These are phyloP conservation scores for Eptatretus burgeri DNA, from an alignment of 2,113 vertebrate species.

Conservation along the genomic window DNA sequence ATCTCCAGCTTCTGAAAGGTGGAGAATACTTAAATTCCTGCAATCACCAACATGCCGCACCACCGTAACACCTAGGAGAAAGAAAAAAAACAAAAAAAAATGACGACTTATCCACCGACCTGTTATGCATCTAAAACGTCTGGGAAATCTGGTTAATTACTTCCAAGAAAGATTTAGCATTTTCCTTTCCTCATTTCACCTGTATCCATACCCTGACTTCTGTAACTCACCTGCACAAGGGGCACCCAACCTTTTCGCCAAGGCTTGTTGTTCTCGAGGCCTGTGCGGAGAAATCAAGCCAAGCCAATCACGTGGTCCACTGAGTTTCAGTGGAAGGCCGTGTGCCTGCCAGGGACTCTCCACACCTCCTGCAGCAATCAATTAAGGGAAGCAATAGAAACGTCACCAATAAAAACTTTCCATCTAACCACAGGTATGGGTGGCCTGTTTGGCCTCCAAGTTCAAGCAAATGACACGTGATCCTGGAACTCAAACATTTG, in stretches of 20 bases:
- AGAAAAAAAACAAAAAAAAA: too few species aligned
- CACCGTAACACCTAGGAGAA: constrained; percentile 14
- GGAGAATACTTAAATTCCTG: constrained; percentile 24
- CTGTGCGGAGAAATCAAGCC: constrained; percentile 20
- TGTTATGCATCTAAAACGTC: too few species aligned
- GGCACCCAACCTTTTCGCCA: constrained; percentile 18
- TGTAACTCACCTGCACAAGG: constrained; percentile 21
- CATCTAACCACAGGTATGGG: too few species aligned
- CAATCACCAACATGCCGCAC: not conserved
- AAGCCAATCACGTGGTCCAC: constrained; percentile 19
- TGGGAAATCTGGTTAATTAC: too few species aligned
- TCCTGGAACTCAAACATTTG: too few species aligned
- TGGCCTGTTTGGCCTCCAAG: too few species aligned
- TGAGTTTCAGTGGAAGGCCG: constrained; percentile 25
- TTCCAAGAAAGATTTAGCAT: too few species aligned
- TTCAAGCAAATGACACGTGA: too few species aligned
- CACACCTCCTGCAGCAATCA: constrained; percentile 18
- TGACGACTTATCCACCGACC: too few species aligned
- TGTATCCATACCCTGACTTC: not conserved
- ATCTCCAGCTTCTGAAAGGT: constrained; percentile 38
- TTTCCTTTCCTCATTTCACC: too few species aligned
- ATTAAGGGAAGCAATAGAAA: too few species aligned
- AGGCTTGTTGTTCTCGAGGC: constrained; percentile 17
- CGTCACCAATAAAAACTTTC: too few species aligned
- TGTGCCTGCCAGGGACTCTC: constrained; percentile 14